These are phyloP conservation scores for Atta texana DNA, from an alignment of 1,140 invertebrate genomes.

Conservation along the genomic window DNA sequence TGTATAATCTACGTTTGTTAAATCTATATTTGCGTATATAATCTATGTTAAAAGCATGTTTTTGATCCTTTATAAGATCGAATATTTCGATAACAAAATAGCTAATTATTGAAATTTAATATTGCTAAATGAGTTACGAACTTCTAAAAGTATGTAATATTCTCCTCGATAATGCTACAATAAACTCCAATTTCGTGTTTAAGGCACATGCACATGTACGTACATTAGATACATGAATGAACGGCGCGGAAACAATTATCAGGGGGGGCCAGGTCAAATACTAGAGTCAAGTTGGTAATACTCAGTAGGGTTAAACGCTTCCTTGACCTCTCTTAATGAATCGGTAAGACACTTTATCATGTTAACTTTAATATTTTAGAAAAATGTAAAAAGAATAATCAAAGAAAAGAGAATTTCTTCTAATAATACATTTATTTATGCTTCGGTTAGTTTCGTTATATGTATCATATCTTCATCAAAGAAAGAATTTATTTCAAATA, in stretches of 20 bases:
- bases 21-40: not conserved
- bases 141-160: constrained; percentile 22
- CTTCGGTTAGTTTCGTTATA: not conserved
- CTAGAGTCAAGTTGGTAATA: constrained; percentile 82
- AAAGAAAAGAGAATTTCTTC: not conserved
- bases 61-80: not conserved
- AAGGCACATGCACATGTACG: not conserved
- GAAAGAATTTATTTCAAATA: not conserved
- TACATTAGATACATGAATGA: not conserved
- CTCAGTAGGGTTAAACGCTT: constrained; percentile 79
- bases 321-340: constrained; percentile 78
- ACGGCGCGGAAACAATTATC: constrained; percentile 30
- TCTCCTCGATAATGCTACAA: not conserved
- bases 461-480: not conserved
- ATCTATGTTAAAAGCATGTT: not conserved
- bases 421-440: not conserved
- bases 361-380: constrained; percentile 26
- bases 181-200: constrained; percentile 64
- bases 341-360: constrained; percentile 68
- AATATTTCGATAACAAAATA: constrained; percentile 72
- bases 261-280: constrained; percentile 79
- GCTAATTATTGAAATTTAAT: constrained; percentile 80
- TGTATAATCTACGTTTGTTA: not conserved
- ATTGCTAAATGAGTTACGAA: constrained; percentile 36
- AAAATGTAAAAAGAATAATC: too few species aligned